These are phyloP conservation scores for Bombus cullumanus DNA, from an alignment of 1,140 invertebrate genomes.

Conservation along the genomic window DNA sequence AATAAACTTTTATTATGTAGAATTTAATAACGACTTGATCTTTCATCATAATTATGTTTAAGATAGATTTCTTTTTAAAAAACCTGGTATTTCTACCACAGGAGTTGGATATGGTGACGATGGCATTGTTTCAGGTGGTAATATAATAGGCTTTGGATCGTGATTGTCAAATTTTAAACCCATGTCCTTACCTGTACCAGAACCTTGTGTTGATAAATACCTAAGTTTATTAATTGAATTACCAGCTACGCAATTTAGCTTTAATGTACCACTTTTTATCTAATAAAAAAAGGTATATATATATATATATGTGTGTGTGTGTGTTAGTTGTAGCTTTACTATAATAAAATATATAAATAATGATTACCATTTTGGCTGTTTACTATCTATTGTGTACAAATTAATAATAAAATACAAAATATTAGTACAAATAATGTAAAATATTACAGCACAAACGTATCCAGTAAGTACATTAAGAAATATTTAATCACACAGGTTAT, in stretches of 20 bases:
- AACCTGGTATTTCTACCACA: conserved; percentile 48
- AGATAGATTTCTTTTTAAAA: neutral
- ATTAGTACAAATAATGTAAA: neutral
- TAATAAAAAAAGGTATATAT: neutral
- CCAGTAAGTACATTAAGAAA: neutral
- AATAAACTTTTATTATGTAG: neutral
- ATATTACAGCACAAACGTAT: neutral
- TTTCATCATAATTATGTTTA: neutral
- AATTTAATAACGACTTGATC: neutral
- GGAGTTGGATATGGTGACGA: conserved; percentile 21
- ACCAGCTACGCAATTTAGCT: conserved; percentile 23
- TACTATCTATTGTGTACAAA: neutral
- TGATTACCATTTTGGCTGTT: conserved; percentile 38
- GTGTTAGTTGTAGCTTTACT: neutral
- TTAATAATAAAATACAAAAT: neutral
- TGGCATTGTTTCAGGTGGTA: conserved; percentile 31
- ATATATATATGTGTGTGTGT: neutral
- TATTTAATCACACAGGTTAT: conserved; percentile 12
- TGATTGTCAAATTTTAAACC: neutral
- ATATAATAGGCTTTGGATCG: conserved; percentile 29
- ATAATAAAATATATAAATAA: neutral
- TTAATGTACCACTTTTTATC: conserved; percentile 44
- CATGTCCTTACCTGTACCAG: conserved; percentile 46
- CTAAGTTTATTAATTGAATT: conserved; percentile 18
- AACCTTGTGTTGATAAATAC: conserved; percentile 48